Conservation (phyloP, 2,113 vertebrate species). For the Grallaria varia region DNA sequence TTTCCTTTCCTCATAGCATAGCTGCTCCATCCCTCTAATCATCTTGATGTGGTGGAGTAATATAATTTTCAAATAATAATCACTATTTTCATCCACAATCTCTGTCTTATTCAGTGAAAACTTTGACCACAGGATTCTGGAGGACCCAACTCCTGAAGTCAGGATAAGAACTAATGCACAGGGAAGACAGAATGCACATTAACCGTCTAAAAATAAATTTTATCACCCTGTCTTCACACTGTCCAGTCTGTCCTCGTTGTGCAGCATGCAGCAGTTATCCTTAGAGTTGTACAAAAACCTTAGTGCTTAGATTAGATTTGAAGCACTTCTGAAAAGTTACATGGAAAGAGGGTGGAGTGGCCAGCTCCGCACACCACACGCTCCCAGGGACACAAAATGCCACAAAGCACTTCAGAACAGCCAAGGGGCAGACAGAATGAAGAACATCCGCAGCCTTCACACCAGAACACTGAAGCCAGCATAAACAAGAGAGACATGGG, state of each 20-base stretch:
- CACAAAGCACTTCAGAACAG: neutral
- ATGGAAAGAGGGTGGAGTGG: neutral
- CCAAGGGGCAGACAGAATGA: neutral
- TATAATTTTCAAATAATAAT: neutral
- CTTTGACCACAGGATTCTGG: neutral
- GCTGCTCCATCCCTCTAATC: neutral
- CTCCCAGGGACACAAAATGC: neutral
- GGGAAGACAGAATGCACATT: neutral
- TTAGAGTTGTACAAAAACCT: neutral
- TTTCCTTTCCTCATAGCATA: neutral
- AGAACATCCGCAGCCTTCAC: neutral
- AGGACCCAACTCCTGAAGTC: neutral
- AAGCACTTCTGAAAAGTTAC: neutral
- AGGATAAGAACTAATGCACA: neutral
- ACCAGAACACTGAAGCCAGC: neutral
- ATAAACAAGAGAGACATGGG: neutral
- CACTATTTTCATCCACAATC: neutral
- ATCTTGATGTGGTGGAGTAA: neutral
- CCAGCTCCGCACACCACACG: neutral
- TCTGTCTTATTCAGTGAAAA: neutral
- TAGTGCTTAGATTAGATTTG: neutral
- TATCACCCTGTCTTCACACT: neutral
- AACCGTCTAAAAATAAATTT: neutral
- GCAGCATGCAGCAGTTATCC: neutral
- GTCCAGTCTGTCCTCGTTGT: neutral